Evolutionary conservation across 2,888 invertebrate species (phyloP).

Genomic region (Himalopsyche anomala): DNA sequence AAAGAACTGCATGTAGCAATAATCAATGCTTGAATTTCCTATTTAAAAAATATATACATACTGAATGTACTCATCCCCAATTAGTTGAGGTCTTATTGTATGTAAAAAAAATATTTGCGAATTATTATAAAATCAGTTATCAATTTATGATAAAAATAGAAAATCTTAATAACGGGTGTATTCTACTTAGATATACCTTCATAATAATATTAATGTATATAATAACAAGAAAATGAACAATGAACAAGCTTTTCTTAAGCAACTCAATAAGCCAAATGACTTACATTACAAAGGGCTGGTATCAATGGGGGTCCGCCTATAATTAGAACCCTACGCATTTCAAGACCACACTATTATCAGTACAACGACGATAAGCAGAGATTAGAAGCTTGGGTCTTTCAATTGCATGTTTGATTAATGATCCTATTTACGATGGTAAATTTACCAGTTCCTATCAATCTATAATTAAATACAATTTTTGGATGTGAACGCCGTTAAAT

Average conservation of each 20-base stretch:
- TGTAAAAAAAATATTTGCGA: too few species aligned
- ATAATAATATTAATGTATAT: background rate
- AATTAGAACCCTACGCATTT: background rate
- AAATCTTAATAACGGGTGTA: too few species aligned
- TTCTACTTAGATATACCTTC: background rate
- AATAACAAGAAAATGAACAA: background rate
- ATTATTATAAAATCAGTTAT: too few species aligned
- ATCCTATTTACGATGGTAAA: background rate
- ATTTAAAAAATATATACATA: too few species aligned
- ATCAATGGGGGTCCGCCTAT: background rate
- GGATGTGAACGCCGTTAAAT: too few species aligned
- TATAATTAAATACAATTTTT: background rate
- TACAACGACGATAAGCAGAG: background rate
- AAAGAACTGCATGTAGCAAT: too few species aligned
- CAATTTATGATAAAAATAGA: too few species aligned
- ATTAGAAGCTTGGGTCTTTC: background rate
- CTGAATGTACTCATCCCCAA: too few species aligned
- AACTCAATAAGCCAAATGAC: constrained; percentile 18
- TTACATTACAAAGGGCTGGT: background rate
- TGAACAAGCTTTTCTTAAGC: background rate
- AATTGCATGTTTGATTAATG: constrained; percentile 26
- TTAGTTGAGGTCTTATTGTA: too few species aligned
- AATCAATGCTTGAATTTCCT: too few species aligned
- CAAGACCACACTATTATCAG: constrained; percentile 10
- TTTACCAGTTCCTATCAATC: background rate